A percentile compares a stretch with the other conserved stretches of the same genome.
Evolutionary conservation across 2,113 vertebrate genomes (phyloP).

Genomic region (Daubentonia madagascariensis): DNA sequence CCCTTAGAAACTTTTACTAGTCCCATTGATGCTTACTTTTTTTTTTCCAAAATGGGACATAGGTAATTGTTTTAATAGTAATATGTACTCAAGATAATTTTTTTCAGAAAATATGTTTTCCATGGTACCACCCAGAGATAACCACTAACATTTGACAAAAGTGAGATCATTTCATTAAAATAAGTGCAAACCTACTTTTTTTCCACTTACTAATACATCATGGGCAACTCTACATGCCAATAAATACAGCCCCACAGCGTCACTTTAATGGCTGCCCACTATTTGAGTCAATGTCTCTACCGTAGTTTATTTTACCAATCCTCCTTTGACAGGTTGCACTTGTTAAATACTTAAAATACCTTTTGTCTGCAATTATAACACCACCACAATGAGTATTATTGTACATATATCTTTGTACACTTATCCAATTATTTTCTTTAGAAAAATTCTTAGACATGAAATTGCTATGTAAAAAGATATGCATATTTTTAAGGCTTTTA

Average conservation of each 20-base stretch:
- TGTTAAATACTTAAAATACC: no score
- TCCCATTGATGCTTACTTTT: background rate
- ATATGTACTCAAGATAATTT: background rate
- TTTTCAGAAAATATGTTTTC: background rate
- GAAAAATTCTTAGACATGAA: background rate
- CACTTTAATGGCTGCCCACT: background rate
- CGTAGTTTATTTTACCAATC: background rate
- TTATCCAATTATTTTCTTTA: background rate
- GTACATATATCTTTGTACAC: background rate
- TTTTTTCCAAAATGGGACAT: background rate
- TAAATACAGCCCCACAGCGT: fast-evolving
- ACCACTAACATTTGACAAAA: background rate
- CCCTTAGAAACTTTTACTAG: background rate
- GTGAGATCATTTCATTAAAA: background rate
- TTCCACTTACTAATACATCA: background rate
- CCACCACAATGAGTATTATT: fast-evolving
- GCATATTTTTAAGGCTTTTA: background rate
- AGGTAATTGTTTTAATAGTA: background rate
- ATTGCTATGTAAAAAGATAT: background rate
- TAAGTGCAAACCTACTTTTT: background rate
- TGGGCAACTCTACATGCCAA: no score
- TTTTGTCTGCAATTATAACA: background rate
- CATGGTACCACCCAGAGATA: background rate
- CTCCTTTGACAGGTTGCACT: background rate
- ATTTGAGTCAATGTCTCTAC: background rate